Evolutionary conservation across 2,113 vertebrate species (phyloP).

Genomic region (human (Homo sapiens)): DNA sequence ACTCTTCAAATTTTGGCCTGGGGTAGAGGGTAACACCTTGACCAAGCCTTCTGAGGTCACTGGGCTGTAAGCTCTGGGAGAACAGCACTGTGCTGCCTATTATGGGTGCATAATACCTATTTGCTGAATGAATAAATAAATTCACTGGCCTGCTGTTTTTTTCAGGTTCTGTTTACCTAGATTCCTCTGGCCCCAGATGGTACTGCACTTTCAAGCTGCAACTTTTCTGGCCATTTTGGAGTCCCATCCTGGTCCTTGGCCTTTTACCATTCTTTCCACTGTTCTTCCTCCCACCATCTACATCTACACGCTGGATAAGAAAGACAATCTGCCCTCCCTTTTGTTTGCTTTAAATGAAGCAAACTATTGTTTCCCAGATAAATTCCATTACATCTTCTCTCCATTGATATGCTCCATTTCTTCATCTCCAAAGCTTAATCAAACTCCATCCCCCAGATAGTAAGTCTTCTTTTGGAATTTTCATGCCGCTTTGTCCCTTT

Average conservation of each 20-base stretch:
- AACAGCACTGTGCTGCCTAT: background rate
- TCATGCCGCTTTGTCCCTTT: background rate
- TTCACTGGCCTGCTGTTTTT: background rate
- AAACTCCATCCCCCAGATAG: background rate
- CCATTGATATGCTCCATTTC: background rate
- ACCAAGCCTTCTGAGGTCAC: background rate
- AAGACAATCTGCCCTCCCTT: background rate
- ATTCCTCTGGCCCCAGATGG: background rate
- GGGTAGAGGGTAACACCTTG: background rate
- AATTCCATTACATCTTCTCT: background rate
- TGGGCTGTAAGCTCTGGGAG: background rate
- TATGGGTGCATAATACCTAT: background rate
- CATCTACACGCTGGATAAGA: background rate
- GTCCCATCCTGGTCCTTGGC: background rate
- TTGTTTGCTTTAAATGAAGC: background rate
- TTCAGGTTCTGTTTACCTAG: background rate
- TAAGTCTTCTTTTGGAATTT: background rate
- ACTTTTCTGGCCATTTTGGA: background rate
- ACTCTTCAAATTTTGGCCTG: background rate
- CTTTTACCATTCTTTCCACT: background rate
- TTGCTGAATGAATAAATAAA: background rate
- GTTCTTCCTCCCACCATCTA: background rate
- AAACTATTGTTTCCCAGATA: conserved; percentile 26
- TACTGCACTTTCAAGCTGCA: background rate
- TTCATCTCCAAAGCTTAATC: background rate